A percentile compares a stretch with the other conserved stretches of the same genome.
phyloP scores from a whole-genome alignment of 2,888 invertebrate species.

The Ferdinandea cuprea region DNA sequence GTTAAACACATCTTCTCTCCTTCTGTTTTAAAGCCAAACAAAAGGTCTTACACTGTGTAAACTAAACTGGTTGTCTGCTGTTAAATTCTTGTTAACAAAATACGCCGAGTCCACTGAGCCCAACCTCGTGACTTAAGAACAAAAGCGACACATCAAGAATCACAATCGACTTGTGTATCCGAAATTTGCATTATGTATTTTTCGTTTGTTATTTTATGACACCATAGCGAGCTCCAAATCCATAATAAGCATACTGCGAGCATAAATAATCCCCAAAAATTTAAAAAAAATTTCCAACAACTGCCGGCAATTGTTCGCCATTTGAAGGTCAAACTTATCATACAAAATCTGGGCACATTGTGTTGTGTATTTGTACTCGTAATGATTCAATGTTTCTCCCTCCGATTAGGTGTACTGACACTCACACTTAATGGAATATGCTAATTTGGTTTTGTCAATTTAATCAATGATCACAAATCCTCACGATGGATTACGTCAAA shows the following conservation, averaged over 20 bases:
- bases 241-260: neutral
- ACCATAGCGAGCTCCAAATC: slow-evolving; percentile 11
- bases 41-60: no score
- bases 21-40: no score
- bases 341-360: slow-evolving; percentile 6
- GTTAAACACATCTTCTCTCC: no score
- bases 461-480: slow-evolving; percentile 14
- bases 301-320: neutral
- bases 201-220: neutral
- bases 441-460: slow-evolving; percentile 14
- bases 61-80: no score
- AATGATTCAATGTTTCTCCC: neutral
- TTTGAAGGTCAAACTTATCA: slow-evolving; percentile 34
- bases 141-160: slow-evolving; percentile 28
- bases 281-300: neutral
- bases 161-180: slow-evolving; percentile 26
- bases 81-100: slow-evolving; percentile 35
- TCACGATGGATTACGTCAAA: slow-evolving; percentile 18
- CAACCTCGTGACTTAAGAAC: slow-evolving; percentile 47
- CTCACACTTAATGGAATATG: slow-evolving; percentile 6
- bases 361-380: neutral
- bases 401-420: no score
- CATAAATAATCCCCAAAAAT: slow-evolving; percentile 12
- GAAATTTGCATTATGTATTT: slow-evolving; percentile 3
- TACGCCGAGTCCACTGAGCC: neutral